Base-by-base conservation (phyloP, 2,888 invertebrate genomes). In the Mesochorus sp. region DNA sequence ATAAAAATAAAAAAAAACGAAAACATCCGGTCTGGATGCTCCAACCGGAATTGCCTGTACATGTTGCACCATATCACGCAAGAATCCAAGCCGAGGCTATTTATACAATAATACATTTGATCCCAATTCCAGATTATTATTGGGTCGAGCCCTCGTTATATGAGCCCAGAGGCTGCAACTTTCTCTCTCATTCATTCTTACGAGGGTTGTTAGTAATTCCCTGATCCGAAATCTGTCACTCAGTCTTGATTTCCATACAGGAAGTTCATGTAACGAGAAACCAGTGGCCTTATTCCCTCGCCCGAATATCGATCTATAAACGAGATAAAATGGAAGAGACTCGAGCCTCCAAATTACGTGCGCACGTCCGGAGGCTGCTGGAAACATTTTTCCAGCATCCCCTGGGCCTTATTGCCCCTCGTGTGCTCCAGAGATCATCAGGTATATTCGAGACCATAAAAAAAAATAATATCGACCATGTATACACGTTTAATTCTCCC, bases 221-320 rank as follows among this genome's bases (percentile, higher is more conserved):
- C 82, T 51, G 73, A 80, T 77, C 72, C 76, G 59, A 81, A 81
- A 83, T 83, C 81, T 76, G 67, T 76, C 67, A 64, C 17, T 51
- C 71, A 84, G 80, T 80, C 71, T 79, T 87, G 83, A 90, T 90
- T 90, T 89, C 87, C 90, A 90, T 90, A 90, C 89, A 90, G 90
- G 90, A 90, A 90, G 86, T 86, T 82, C 85, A 82, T 79, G 88
- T 88, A 89, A 89, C 87, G 86, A 89, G 87, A 88, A 87, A 89
- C 89, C 88, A 84, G 82, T 85, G 81, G 79, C 82, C 84, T 79
- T n/a, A n/a, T n/a, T 62, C 71, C 74, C 78, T 59, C 59, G 72
- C 64, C 61, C 57, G n/a, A 61, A 31, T 42, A 47, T 21, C 57
- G 24, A 51, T 55, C 61, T 14, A 21, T 6, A 19, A 37, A 39